phyloP scores from a whole-genome alignment of 2,888 invertebrate genomes.

The Isoperla grammatica region DNA sequence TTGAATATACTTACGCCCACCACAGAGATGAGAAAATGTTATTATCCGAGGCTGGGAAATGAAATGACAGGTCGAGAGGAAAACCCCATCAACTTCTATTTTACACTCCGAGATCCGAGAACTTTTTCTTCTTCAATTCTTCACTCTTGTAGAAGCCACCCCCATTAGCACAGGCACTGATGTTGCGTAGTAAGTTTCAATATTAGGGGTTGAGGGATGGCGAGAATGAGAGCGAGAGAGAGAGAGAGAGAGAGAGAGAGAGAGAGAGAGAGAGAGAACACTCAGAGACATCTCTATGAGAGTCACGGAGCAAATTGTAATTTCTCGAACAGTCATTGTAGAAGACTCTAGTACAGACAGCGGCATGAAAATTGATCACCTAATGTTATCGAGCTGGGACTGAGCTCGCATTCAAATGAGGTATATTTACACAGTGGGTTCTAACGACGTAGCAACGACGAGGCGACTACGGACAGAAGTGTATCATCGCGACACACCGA shows the following conservation, averaged over 20 bases:
- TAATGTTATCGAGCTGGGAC: too few relatives aligned
- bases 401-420: too few relatives aligned
- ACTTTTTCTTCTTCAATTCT: constrained; percentile 1
- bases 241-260: not conserved
- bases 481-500: too few relatives aligned
- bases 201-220: not conserved
- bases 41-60: not conserved
- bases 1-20: too few relatives aligned
- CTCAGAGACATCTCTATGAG: constrained; percentile 13
- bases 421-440: too few relatives aligned
- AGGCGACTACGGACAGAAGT: too few relatives aligned
- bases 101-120: constrained; percentile 12
- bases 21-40: too few relatives aligned
- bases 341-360: not conserved
- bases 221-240: not conserved
- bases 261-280: not conserved
- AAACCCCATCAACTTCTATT: constrained; percentile 17
- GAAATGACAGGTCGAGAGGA: constrained; percentile 3
- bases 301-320: constrained; percentile 16
- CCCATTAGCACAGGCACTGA: constrained; percentile 5
- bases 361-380: constrained; percentile 9
- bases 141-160: constrained; percentile 8
- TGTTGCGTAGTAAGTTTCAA: not conserved
- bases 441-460: too few relatives aligned
- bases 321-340: constrained; percentile 14